Evolutionary conservation across 2,113 vertebrate genomes (phyloP).

Genomic region (Passer montanus): DNA sequence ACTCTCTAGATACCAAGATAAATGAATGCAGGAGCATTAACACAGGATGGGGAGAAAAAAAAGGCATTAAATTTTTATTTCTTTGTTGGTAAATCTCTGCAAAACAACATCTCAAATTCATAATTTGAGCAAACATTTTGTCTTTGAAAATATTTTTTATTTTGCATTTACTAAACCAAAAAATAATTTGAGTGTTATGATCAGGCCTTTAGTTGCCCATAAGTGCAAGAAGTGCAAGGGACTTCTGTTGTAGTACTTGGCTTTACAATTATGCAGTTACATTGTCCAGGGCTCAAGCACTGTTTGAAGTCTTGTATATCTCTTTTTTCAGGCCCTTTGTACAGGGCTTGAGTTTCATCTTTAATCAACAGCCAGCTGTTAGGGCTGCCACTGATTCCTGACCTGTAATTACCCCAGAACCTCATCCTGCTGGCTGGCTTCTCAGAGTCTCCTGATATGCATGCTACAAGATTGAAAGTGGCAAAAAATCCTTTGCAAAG

Average conservation of each 20-base stretch:
- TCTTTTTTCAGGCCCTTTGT: not conserved
- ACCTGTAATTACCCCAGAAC: conserved; percentile 17
- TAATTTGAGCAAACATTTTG: not conserved
- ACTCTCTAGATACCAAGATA: not conserved
- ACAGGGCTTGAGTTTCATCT: not conserved
- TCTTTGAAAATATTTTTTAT: not conserved
- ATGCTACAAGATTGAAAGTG: not conserved
- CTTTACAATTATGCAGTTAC: not conserved
- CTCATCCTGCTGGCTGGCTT: not conserved
- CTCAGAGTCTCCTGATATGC: not conserved
- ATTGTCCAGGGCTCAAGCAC: not conserved
- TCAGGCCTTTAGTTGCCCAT: not conserved
- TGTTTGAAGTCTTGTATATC: not conserved
- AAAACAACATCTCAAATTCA: not conserved
- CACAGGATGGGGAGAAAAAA: accelerated
- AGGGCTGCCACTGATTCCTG: not conserved
- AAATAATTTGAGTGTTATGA: not conserved
- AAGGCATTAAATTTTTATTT: not conserved
- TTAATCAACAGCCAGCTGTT: conserved; percentile 15
- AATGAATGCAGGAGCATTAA: not conserved
- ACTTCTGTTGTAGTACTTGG: not conserved
- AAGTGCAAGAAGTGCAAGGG: not conserved
- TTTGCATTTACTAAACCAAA: not conserved
- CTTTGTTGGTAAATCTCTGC: not conserved
- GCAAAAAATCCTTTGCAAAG: not conserved